Base-by-base conservation (phyloP, 2,888 invertebrate species). In the Apantesis nais region DNA sequence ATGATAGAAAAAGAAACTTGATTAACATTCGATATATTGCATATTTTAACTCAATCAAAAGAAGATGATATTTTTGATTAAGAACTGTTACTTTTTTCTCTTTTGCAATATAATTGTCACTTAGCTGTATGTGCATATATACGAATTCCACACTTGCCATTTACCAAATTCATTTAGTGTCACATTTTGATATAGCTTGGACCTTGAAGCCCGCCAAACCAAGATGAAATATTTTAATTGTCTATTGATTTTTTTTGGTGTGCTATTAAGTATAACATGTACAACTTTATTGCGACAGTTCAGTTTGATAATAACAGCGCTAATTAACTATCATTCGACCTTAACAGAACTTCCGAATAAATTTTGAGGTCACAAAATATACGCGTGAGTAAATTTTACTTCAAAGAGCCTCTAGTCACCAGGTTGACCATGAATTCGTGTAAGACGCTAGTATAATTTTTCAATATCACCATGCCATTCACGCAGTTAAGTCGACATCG, bases 401-500 rank as follows among this genome's bases (percentile, higher is more conserved):
- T 60, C 60, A 44, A 34, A 41, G n/a, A 67, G 22, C 60, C 60
- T 67, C 41, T 31, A 67, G 60, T 61, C n/a, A 60, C 31, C n/a
- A 61, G 41, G n/a, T 61, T 60, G 67, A 16, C 67, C 60, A n/a
- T 67, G 67, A 67, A n/a, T 41, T 31, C 58, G 37, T 58, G 58
- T 58, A 58, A 48, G 29, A 29, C 29, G 39, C 37, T 37, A 52
- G 68, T 63, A 63, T 62, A 55, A 12, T 62, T 48, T 63, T 62
- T 39, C 55, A 68, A 62, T 62, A 55, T 62, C 29, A 68, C 48
- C 55, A 55, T 52, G 39, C 52, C 62, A 52, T 48, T 68, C 68
- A 55, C n/a, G 62, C 31, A 68, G 70, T 63, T 71, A 60, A 77
- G 72, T 74, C 82, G 80, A 71, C 74, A 77, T 64, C 65, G 66